Evolutionary conservation across 2,113 vertebrate species (phyloP).

Genomic region (Benitochromis conjunctus): DNA sequence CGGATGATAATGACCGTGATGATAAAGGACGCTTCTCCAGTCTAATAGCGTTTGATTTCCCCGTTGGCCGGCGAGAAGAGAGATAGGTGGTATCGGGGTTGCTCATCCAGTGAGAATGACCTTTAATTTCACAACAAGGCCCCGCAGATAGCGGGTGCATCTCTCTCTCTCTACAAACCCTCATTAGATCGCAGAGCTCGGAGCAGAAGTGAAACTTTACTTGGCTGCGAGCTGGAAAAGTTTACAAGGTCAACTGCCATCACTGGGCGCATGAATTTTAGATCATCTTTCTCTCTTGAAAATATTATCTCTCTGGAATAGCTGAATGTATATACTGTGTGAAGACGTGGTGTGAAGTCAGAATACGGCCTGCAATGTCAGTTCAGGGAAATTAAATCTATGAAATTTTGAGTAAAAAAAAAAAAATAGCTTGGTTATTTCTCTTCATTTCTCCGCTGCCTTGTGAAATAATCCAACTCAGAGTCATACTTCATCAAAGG

Average conservation of each 20-base stretch:
- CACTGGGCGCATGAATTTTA: conserved; percentile 10
- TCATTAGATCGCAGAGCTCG: conserved; percentile 57
- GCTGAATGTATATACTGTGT: background rate
- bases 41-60: conserved; percentile 73
- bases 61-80: conserved; percentile 46
- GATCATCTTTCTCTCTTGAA: conserved; percentile 8
- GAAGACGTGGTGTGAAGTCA: conserved; percentile 12
- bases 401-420: background rate
- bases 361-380: background rate
- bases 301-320: conserved; percentile 10
- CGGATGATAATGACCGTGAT: conserved; percentile 57
- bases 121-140: conserved; percentile 72
- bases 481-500: conserved; percentile 10
- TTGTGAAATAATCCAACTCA: background rate
- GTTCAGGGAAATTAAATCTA: background rate
- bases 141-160: conserved; percentile 43
- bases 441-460: background rate
- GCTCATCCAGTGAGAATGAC: conserved; percentile 69
- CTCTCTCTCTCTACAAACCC: conserved; percentile 41
- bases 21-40: conserved; percentile 62
- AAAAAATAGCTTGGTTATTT: background rate
- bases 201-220: conserved; percentile 54
- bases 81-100: conserved; percentile 57
- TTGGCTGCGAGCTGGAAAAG: conserved; percentile 51
- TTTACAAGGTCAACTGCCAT: conserved; percentile 63